Evolutionary conservation across 2,797 vertebrate species (phyloP), one percentile per base, ranked within the genome.

Genomic region (Rhabdomys pumilio): DNA sequence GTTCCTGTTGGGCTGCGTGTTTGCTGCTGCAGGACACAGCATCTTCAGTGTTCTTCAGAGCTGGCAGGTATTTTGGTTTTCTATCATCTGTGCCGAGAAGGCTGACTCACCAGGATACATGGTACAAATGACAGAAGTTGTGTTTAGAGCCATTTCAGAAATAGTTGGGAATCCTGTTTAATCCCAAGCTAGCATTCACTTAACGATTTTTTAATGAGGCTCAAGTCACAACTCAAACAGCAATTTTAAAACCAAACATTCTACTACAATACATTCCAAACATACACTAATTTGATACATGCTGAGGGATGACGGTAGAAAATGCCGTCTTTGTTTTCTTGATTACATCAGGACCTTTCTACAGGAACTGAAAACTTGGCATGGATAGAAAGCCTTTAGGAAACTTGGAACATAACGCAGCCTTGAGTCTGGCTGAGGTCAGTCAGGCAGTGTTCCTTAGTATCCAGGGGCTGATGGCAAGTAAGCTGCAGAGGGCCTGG

Each of bases 181-280:
- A 73, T 59, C 85, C 85, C 67, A 57, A 57, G n/a, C 53, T 53
- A 73, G 53, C 15, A 20, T 73, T 75, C 24, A 31, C 22, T 59
- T 73, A 88, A 73, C 73, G 50, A 88, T 73, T 41, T 88, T 88
- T 73, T 57, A 72, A 87, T 72, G 50, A 55, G 29, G 86, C 65
- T 72, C 24, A 57, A 73, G 67, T 88, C 85, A 73, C 69, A 75
- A 73, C 53, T 53, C 69, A 88, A 88, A 73, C 67, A 75, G 67
- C n/a, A 20, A 88, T 88, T 87, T 88, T 57, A 57, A 88, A 69
- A 41, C 29, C 85, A 88, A 88, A 55, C n/a, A 88, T 73, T 57
- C n/a, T 88, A 73, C 41, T 57, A 88, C 85, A 44, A 59, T 31
- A 41, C 85, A 73, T 41, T 24, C 47, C n/a, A 72, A 73, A 41